Percentiles rank a stretch among this genome's conserved stretches.
phyloP scores from a whole-genome alignment of 1,140 invertebrate genomes.

The Paraescarpia echinospica region DNA sequence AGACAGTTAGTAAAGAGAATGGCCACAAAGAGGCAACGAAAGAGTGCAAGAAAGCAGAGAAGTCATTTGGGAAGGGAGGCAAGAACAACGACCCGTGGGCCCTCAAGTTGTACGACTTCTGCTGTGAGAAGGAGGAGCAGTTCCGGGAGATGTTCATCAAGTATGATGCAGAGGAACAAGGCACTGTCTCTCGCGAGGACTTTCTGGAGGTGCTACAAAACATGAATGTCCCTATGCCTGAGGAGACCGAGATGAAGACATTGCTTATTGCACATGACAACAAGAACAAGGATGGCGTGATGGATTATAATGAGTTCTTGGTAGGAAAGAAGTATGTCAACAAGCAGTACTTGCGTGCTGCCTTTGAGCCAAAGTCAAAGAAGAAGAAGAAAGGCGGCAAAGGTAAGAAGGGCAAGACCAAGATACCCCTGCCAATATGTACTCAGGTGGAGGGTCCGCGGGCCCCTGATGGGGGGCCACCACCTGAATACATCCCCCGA shows the following conservation, averaged over 20 bases:
- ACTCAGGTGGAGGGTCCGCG: constrained; percentile 47
- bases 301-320: constrained; percentile 57
- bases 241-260: constrained; percentile 50
- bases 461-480: constrained; percentile 51
- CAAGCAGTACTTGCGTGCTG: constrained; percentile 54
- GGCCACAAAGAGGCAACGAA: constrained; percentile 56
- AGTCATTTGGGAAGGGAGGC: constrained; percentile 52
- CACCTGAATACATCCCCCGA: constrained; percentile 49
- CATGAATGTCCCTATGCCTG: constrained; percentile 43
- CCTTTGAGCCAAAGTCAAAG: constrained; percentile 58
- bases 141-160: constrained; percentile 47
- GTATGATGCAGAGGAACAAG: constrained; percentile 49
- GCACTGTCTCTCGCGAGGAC: constrained; percentile 45
- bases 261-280: constrained; percentile 42
- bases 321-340: constrained; percentile 58
- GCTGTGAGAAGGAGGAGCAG: constrained; percentile 41
- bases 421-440: constrained; percentile 57
- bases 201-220: constrained; percentile 46
- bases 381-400: constrained; percentile 43
- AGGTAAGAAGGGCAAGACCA: constrained; percentile 54
- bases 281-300: constrained; percentile 48
- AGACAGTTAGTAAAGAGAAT: constrained; percentile 54
- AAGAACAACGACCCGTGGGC: constrained; percentile 57
- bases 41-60: constrained; percentile 57
- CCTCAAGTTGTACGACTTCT: constrained; percentile 57